phyloP scores from a whole-genome alignment of 2,113 vertebrate genomes.

The Ploceus nigricollis region DNA sequence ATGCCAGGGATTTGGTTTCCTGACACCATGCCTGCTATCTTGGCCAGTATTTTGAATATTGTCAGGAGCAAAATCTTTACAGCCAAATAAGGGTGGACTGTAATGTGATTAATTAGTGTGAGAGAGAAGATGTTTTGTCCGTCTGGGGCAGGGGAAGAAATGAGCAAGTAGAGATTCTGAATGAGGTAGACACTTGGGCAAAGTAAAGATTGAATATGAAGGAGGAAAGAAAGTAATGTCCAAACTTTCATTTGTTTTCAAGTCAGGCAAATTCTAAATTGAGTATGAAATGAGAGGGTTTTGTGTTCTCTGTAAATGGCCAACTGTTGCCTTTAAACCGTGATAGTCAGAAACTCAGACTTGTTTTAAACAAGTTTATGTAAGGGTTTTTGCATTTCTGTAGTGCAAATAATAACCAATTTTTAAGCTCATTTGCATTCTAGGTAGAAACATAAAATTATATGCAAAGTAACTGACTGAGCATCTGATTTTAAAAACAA shows the following conservation, averaged over 20 bases:
- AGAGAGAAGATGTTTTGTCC: background rate
- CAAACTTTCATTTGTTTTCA: background rate
- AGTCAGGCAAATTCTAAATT: background rate
- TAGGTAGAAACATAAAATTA: background rate
- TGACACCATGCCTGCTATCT: background rate
- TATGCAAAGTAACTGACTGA: background rate
- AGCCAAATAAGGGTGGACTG: background rate
- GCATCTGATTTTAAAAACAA: background rate
- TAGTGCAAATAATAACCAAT: background rate
- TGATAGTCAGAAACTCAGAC: background rate
- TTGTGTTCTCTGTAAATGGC: background rate
- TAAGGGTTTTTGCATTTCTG: background rate
- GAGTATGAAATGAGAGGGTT: background rate
- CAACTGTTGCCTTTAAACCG: background rate
- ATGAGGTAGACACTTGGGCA: background rate
- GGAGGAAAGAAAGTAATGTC: background rate
- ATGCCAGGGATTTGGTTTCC: background rate
- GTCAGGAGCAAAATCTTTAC: background rate
- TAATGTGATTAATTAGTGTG: background rate
- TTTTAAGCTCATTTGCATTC: background rate
- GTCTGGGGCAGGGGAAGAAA: background rate
- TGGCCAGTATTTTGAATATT: background rate
- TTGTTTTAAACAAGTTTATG: background rate
- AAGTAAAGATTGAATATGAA: background rate
- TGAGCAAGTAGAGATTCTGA: background rate